phyloP scores from a whole-genome alignment of 2,113 vertebrate species.

The Sciurus niger region DNA sequence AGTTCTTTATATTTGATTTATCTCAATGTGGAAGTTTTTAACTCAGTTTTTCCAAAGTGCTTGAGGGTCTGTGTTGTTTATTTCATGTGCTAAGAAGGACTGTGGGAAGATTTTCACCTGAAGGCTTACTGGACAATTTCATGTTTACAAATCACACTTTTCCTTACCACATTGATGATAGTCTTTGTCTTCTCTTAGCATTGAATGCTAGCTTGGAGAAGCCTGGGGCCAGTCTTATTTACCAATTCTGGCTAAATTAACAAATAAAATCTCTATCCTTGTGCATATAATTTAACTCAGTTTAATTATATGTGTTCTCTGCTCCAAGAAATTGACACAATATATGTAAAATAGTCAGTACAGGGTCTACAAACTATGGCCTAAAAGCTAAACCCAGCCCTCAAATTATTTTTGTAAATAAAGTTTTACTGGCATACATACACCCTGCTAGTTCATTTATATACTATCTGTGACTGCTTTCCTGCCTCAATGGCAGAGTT shows the following conservation, averaged over 20 bases:
- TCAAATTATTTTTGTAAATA: background rate
- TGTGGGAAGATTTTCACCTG: background rate
- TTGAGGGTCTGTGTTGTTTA: background rate
- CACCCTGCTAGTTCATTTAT: background rate
- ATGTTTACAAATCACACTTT: background rate
- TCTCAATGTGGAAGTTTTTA: background rate
- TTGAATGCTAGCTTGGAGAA: background rate
- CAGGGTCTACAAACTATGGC: background rate
- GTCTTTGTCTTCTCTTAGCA: background rate
- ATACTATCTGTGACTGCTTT: background rate
- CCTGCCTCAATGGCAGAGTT: background rate
- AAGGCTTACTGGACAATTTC: background rate
- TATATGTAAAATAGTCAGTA: background rate
- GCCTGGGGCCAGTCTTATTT: background rate
- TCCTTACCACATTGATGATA: background rate
- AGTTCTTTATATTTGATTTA: slow-evolving; percentile 1
- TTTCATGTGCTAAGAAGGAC: background rate
- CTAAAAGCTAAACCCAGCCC: background rate
- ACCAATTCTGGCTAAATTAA: background rate
- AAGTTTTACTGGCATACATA: background rate
- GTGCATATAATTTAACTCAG: background rate
- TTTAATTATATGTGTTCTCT: background rate
- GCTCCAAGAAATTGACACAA: background rate
- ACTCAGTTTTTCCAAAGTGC: background rate
- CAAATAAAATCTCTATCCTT: background rate